phyloP scores from a whole-genome alignment of 2,888 invertebrate species.

The Aporophyla lueneburgensis region DNA sequence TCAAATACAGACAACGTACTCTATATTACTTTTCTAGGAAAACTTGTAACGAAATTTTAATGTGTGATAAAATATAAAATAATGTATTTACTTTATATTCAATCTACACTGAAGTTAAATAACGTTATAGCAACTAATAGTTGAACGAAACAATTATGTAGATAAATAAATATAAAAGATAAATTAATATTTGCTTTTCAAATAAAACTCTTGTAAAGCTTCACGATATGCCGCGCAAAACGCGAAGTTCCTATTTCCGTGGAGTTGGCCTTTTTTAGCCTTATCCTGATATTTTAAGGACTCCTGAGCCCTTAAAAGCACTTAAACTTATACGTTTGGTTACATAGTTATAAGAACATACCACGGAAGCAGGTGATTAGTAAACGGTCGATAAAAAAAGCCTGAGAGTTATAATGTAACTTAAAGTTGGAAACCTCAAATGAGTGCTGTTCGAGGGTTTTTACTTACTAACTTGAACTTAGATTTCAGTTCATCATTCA shows the following conservation, averaged over 20 bases:
- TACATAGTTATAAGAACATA: neutral
- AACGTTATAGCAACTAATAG: neutral
- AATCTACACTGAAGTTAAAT: neutral
- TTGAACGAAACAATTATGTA: neutral
- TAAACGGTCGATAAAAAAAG: neutral
- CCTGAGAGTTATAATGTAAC: neutral
- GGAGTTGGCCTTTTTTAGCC: neutral
- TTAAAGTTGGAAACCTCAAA: neutral
- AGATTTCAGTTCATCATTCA: too few species aligned
- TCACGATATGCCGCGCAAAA: neutral
- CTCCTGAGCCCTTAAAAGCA: slow-evolving; percentile 20
- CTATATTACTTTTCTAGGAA: slow-evolving; percentile 1
- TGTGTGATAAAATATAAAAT: neutral
- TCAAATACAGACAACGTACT: slow-evolving; percentile 62
- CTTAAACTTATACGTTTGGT: neutral
- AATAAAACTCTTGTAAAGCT: neutral
- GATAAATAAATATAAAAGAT: neutral
- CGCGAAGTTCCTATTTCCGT: neutral
- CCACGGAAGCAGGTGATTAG: neutral
- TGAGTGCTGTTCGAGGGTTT: neutral
- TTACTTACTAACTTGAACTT: neutral
- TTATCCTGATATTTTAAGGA: neutral
- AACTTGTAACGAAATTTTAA: neutral
- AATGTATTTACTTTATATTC: neutral
- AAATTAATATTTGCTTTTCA: neutral